Evolutionary conservation across 2,797 vertebrate genomes (phyloP), one percentile per base, ranked within the genome.

Genomic region (Coreius guichenoti): DNA sequence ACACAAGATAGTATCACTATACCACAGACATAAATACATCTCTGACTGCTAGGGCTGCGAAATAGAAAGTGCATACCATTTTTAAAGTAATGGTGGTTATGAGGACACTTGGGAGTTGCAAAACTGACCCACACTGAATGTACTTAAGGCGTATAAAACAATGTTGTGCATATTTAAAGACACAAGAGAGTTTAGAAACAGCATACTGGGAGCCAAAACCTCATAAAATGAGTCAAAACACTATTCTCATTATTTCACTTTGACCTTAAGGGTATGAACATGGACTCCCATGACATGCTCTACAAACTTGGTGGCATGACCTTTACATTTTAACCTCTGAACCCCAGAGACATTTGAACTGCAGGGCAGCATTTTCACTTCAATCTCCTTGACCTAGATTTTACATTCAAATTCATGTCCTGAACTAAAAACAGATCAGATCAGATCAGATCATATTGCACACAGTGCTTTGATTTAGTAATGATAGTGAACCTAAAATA

Each of bases 21-120:
- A 75, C 73, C 75, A 82, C 82, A 85, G 26, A 89, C 51, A 80
- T 29, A 49, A 82, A 76, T 82, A 73, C 49, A 31, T 47, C n/a
- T 80, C 47, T 26, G 23, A 49, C 65, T 39, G 39, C 33, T 29
- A 36, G n/a, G 19, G n/a, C 54, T n/a, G n/a, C 3, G 12, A 85
- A 80, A 79, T 21, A 33, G 33, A 77, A 61, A 76, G 9, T 7
- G 14, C 1, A 56, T 58, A 21, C 21, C 8, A 47, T 47, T 69
- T 43, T n/a, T 86, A 47, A 51, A 76, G 19, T 19, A 63, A 47
- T 63, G 58, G 84, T 72, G 47, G 73, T 88, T 80, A 88, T 51
- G 33, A 75, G 58, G 31, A 7, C 56, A 74, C 68, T 39, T 86
- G 74, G 54, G 65, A 81, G 56, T 82, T 56, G 23, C 45, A 45